phyloP scores from a whole-genome alignment of 2,888 invertebrate genomes.

The Catocala fraxini region DNA sequence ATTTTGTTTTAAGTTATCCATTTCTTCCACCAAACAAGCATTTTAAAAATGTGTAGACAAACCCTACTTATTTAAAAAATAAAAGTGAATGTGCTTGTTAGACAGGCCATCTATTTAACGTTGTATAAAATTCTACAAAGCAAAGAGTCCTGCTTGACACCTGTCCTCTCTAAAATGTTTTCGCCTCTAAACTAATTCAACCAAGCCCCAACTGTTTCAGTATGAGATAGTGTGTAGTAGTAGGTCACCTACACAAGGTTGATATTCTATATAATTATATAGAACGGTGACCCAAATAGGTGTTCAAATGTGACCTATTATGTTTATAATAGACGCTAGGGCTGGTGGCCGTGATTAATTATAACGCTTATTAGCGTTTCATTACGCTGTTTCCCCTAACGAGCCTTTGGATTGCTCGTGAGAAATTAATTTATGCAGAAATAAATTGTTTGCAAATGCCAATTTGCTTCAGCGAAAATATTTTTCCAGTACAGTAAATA shows the following conservation, averaged over 20 bases:
- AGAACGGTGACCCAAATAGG: conserved; percentile 40
- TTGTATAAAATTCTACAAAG: too few relatives aligned
- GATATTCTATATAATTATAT: not conserved
- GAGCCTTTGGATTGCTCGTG: conserved; percentile 18
- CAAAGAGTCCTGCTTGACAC: too few relatives aligned
- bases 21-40: too few relatives aligned
- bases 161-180: too few relatives aligned
- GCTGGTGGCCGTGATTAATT: conserved; percentile 40
- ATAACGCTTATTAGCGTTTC: conserved; percentile 39
- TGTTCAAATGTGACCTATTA: conserved; percentile 13
- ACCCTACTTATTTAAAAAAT: too few relatives aligned
- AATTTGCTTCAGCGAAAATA: conserved; percentile 4
- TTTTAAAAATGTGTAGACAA: too few relatives aligned
- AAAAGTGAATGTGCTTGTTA: too few relatives aligned
- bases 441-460: conserved; percentile 6
- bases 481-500: not conserved
- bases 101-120: too few relatives aligned
- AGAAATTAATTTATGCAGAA: conserved; percentile 10
- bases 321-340: conserved; percentile 28
- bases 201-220: too few relatives aligned
- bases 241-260: not conserved
- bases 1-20: too few relatives aligned
- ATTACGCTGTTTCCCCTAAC: conserved; percentile 37
- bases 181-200: too few relatives aligned
- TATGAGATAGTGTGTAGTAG: not conserved